A percentile compares a stretch with the other conserved stretches of the same genome.
These are phyloP conservation scores for Galeruca laticollis DNA, from an alignment of 2,888 invertebrate species.

Conservation along the genomic window DNA sequence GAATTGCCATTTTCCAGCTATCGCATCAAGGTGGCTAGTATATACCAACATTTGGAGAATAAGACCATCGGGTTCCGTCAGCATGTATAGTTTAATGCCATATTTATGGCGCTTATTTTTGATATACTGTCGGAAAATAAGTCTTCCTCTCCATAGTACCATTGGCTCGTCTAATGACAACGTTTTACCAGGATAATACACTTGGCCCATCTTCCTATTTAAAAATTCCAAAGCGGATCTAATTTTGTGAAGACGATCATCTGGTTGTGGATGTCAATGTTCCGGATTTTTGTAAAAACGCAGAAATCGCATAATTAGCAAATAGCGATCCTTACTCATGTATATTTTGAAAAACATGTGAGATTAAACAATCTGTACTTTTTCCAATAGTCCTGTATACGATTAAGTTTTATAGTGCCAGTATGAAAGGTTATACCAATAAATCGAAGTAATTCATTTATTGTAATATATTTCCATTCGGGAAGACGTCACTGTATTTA, in stretches of 20 bases:
- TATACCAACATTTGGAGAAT: slow-evolving; percentile 17
- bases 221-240: slow-evolving; percentile 58
- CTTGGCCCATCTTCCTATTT: slow-evolving; percentile 39
- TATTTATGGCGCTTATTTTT: too few relatives aligned
- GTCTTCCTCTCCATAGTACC: slow-evolving; percentile 20
- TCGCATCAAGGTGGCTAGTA: slow-evolving; percentile 24
- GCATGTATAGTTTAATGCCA: too few relatives aligned
- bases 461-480: slow-evolving; percentile 23
- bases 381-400: slow-evolving; percentile 4
- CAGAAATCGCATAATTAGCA: slow-evolving; percentile 30
- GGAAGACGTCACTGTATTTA: neutral
- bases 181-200: slow-evolving; percentile 48
- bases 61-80: slow-evolving; percentile 22
- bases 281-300: slow-evolving; percentile 26
- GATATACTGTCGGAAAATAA: too few relatives aligned
- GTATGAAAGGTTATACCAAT: slow-evolving; percentile 22
- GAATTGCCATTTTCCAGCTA: slow-evolving; percentile 22
- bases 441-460: slow-evolving; percentile 19
- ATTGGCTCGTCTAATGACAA: slow-evolving; percentile 46
- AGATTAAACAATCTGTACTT: slow-evolving; percentile 14
- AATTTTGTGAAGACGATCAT: slow-evolving; percentile 51
- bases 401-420: slow-evolving; percentile 18
- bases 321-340: slow-evolving; percentile 17
- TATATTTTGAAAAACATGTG: slow-evolving; percentile 16
- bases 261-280: slow-evolving; percentile 11